Evolutionary conservation across 2,888 invertebrate genomes (phyloP).

Genomic region (Drosophila pseudotakahashii): DNA sequence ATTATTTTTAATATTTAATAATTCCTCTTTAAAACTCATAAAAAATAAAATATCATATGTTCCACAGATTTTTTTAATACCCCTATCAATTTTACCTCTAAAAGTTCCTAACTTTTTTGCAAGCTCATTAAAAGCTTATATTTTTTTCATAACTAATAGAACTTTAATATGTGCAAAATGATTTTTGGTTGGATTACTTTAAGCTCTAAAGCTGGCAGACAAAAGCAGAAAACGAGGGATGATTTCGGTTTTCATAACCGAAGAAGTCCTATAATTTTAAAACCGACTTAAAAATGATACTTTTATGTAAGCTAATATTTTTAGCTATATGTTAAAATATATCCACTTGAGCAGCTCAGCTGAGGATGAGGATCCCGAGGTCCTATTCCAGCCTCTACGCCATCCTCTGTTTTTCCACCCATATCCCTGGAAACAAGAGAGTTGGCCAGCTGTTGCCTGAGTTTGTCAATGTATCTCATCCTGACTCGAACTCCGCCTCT

Average conservation of each 20-base stretch:
- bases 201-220: neutral
- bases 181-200: conserved; percentile 10
- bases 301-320: neutral
- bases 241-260: neutral
- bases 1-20: too few species aligned
- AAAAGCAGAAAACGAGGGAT: conserved; percentile 1
- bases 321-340: neutral
- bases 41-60: too few species aligned
- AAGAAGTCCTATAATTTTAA: neutral
- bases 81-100: neutral
- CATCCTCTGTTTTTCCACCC: neutral
- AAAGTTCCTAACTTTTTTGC: neutral
- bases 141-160: neutral
- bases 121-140: neutral
- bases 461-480: conserved; percentile 1
- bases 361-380: conserved; percentile 5
- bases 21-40: too few species aligned
- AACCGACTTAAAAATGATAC: neutral
- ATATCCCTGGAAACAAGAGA: conserved; percentile 3
- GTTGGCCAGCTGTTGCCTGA: conserved; percentile 7
- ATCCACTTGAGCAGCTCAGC: conserved; percentile 6
- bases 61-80: too few species aligned
- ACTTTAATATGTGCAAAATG: conserved; percentile 1
- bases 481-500: neutral
- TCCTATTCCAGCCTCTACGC: neutral